Conservation (phyloP, 2,888 invertebrate genomes). For the Rhingia campestris region DNA sequence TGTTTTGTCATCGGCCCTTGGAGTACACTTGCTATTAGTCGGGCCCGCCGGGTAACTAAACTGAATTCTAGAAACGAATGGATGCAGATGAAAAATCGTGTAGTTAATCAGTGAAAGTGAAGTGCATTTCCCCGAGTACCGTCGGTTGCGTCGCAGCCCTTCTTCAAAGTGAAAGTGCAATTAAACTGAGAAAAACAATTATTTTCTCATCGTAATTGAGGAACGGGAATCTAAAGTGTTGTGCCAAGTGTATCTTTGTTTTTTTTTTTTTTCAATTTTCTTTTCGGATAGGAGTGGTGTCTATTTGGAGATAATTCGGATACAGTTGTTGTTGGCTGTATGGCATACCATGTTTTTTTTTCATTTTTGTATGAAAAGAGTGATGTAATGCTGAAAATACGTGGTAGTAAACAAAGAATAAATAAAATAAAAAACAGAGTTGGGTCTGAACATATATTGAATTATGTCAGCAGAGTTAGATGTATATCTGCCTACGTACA, state of each 20-base stretch:
- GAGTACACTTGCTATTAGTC: constrained; percentile 1
- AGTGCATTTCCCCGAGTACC: constrained; percentile 11
- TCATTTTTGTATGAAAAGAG: not conserved
- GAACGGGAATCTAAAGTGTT: constrained; percentile 28
- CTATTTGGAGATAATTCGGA: constrained; percentile 25
- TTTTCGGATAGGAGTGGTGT: not conserved
- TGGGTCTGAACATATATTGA: constrained; percentile 32
- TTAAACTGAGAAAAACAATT: constrained; percentile 11
- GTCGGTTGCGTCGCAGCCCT: constrained; percentile 15
- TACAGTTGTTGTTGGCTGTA: constrained; percentile 8
- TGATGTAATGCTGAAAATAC: constrained; percentile 55
- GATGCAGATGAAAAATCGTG: constrained; percentile 5
- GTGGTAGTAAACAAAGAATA: constrained; percentile 28
- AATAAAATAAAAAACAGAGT: constrained; percentile 19
- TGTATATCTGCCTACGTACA: constrained; percentile 1
- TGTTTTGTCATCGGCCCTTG: not conserved
- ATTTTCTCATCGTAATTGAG: constrained; percentile 24
- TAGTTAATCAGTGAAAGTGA: constrained; percentile 52
- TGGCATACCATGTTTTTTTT: constrained; percentile 11
- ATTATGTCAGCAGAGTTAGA: constrained; percentile 47
- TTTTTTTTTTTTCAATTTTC: constrained; percentile 8
- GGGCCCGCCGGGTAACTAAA: not conserved
- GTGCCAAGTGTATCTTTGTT: constrained; percentile 12
- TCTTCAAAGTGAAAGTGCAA: constrained; percentile 53
- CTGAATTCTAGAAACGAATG: not conserved